Conservation (phyloP, 2,888 invertebrate species). For the Coelogynopora nodosa region DNA sequence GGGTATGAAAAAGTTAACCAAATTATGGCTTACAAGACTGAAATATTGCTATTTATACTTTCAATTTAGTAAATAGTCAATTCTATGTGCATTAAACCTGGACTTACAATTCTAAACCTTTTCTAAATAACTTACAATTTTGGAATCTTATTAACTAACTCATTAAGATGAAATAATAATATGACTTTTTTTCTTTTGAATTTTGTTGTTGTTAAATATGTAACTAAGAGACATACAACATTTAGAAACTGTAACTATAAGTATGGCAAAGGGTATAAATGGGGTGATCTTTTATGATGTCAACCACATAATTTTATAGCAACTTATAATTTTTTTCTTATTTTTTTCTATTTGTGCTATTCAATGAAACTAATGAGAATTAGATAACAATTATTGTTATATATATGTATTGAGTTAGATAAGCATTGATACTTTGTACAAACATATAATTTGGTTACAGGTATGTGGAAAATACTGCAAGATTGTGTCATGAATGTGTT, state of each 20-base stretch:
- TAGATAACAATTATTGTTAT: neutral
- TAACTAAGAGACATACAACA: neutral
- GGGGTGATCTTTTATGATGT: slow-evolving; percentile 13
- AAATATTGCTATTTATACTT: no score
- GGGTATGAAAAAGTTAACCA: no score
- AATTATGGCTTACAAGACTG: no score
- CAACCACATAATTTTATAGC: neutral
- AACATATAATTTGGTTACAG: neutral
- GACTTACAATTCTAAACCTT: no score
- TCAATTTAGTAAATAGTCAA: no score
- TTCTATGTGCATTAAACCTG: no score
- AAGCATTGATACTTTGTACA: no score
- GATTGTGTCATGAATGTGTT: neutral
- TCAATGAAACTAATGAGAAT: neutral
- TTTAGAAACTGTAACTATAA: slow-evolving; percentile 27
- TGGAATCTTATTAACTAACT: no score
- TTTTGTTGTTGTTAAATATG: slow-evolving; percentile 18
- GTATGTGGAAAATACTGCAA: neutral
- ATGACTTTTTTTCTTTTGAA: neutral
- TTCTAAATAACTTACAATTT: no score
- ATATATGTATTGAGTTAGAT: no score
- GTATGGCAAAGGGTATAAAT: slow-evolving; percentile 7
- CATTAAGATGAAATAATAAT: neutral
- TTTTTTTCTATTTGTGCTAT: neutral
- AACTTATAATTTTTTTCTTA: neutral